Conservation (phyloP, 1,140 invertebrate genomes). For the Geopemphigus sp. region DNA sequence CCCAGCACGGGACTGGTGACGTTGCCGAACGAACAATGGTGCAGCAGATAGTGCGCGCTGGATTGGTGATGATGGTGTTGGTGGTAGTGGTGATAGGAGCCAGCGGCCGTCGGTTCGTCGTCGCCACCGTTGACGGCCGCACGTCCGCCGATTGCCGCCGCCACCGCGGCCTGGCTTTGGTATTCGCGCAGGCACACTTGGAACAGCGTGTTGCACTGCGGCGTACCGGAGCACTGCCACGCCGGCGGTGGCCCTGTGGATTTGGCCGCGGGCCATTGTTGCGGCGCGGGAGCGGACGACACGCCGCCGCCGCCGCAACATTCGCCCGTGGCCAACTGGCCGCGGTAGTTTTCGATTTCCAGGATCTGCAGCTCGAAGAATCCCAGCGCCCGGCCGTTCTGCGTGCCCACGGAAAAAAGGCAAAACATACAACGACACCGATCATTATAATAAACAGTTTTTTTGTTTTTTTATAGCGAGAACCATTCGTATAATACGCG, state of each 20-base stretch:
- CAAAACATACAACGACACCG: conserved; percentile 48
- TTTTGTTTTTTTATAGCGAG: not conserved
- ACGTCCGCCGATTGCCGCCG: conserved; percentile 70
- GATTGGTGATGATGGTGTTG: not conserved
- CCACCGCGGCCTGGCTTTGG: conserved; percentile 65
- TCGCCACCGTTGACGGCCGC: conserved; percentile 64
- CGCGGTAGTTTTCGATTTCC: conserved; percentile 81
- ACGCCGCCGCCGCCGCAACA: conserved; percentile 69
- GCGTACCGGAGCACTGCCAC: conserved; percentile 59
- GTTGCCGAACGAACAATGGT: conserved; percentile 86
- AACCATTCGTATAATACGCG: too few species aligned
- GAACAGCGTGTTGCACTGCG: conserved; percentile 78
- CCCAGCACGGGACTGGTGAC: conserved; percentile 79
- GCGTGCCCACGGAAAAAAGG: conserved; percentile 52
- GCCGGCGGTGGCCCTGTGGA: conserved; percentile 53
- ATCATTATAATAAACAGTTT: not conserved
- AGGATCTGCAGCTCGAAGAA: conserved; percentile 89
- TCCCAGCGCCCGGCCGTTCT: conserved; percentile 74
- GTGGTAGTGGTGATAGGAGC: too few species aligned
- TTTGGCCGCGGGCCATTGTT: not conserved
- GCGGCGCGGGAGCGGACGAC: conserved; percentile 62
- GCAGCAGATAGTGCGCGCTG: conserved; percentile 56
- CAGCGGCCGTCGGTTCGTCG: conserved; percentile 65
- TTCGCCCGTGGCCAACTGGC: conserved; percentile 73
- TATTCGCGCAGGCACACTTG: conserved; percentile 61